A percentile compares a stretch with the other conserved stretches of the same genome.
phyloP scores from a whole-genome alignment of 2,888 invertebrate species.

The Leptinotarsa tumamoca region DNA sequence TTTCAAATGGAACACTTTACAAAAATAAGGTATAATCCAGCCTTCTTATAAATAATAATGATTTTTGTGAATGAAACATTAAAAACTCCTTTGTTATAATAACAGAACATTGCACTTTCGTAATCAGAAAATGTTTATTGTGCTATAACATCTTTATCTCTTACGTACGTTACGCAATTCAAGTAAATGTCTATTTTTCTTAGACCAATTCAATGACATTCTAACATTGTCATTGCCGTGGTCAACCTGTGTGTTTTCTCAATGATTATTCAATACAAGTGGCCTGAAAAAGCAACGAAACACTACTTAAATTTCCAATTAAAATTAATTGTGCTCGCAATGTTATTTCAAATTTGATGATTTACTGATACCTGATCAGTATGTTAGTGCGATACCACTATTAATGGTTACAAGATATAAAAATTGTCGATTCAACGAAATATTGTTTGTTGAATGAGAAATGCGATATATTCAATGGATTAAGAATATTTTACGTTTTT shows the following conservation, averaged over 20 bases:
- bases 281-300: neutral
- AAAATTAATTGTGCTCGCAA: slow-evolving; percentile 6
- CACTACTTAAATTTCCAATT: slow-evolving; percentile 3
- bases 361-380: slow-evolving; percentile 3
- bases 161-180: neutral
- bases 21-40: no score
- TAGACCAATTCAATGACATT: slow-evolving; percentile 1
- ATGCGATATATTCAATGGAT: no score
- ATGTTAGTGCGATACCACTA: neutral
- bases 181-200: neutral
- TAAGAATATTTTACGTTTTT: no score
- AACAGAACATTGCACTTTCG: neutral
- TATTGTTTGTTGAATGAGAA: neutral
- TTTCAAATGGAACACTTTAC: no score
- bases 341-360: slow-evolving; percentile 1
- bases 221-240: neutral
- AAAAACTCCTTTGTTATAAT: neutral
- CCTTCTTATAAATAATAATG: no score
- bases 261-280: slow-evolving; percentile 1
- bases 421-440: neutral
- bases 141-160: neutral
- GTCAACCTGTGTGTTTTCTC: neutral
- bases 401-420: neutral
- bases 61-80: no score
- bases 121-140: neutral